These are phyloP conservation scores for Myiozetetes cayanensis DNA, from an alignment of 2,113 vertebrate genomes.

Conservation along the genomic window DNA sequence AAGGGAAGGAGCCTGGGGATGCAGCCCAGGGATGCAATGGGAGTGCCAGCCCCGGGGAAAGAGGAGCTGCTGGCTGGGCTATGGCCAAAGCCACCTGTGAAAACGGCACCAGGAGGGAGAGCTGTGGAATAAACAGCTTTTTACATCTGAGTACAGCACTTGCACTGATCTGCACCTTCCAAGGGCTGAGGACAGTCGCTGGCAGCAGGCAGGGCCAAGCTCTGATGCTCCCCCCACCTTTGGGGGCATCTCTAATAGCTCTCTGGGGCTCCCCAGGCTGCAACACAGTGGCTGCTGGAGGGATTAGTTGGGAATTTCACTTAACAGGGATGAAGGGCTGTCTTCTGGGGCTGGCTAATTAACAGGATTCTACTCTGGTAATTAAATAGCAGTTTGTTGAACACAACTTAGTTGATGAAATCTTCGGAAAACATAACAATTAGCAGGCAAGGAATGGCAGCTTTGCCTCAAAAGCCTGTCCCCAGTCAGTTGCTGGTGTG, in stretches of 20 bases:
- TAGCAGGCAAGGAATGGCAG: background rate
- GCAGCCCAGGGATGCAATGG: background rate
- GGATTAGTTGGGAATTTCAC: conserved; percentile 36
- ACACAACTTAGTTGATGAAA: conserved; percentile 33
- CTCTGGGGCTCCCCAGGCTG: background rate
- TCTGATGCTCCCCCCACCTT: background rate
- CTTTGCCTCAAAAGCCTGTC: background rate
- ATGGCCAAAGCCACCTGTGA: background rate
- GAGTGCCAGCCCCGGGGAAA: background rate
- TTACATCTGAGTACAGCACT: rapidly evolving
- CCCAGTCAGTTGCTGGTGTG: background rate
- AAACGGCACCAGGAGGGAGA: background rate
- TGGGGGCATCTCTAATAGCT: background rate
- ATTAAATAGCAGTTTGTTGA: conserved; percentile 52
- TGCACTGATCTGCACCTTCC: background rate
- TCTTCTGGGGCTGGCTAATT: conserved; percentile 51
- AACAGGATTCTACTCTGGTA: conserved; percentile 33
- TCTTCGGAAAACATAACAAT: conserved; percentile 40
- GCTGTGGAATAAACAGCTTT: background rate
- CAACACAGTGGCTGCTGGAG: background rate
- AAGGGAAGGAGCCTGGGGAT: background rate
- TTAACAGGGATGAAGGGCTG: conserved; percentile 20
- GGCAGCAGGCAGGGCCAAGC: background rate
- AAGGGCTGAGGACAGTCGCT: background rate
- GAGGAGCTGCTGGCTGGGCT: background rate